Base-by-base conservation (phyloP, 2,113 vertebrate genomes). In the Crotophaga sulcirostris region DNA sequence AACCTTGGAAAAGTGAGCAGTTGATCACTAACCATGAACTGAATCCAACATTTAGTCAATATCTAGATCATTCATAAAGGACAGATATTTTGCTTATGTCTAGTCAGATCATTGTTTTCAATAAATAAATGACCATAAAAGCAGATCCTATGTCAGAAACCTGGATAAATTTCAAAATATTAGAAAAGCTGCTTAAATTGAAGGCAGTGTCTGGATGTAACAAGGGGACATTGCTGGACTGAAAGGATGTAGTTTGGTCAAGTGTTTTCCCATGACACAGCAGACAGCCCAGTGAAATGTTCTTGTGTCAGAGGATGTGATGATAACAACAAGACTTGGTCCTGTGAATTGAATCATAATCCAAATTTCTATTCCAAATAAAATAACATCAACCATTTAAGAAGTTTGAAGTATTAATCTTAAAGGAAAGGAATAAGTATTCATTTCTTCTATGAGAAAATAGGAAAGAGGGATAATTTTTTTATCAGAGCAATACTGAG, bases 341-440 rank as follows among this genome's bases (percentile, higher is more conserved):
- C 47, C 60, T 75, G 36, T 54, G 52, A 67, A 67, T 36, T 62
- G 11, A 56, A 58, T 40, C 4, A 21, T 47, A 79, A 56, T 6
- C 2, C 93, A 93, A 89, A 80, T 34, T 62, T 24, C 21, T 77
- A 24, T 95, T 81, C 89, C 60, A 81, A 87, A 79, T 91, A 91
- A 96, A 94, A 77, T 34, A 38, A 23, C 87, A 81, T 84, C 74
- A 66, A 63, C 91, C 8, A 74, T 64, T 87, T 80, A 81, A 77
- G 54, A 96, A 93, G 23, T 85, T 44, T 85, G 80, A 85, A 70
- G 7, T 45, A 60, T 91, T 91, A 70, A 75, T 90, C 66, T 96
- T 84, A 47, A 84, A 93, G 21, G 64, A 87, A 93, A 72, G 23
- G 66, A 91, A 95, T 89, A 76, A 91, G 68, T 58, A 89, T 56